Conservation (phyloP, 2,888 invertebrate species). For the Caenorhabditis doughertyi region DNA sequence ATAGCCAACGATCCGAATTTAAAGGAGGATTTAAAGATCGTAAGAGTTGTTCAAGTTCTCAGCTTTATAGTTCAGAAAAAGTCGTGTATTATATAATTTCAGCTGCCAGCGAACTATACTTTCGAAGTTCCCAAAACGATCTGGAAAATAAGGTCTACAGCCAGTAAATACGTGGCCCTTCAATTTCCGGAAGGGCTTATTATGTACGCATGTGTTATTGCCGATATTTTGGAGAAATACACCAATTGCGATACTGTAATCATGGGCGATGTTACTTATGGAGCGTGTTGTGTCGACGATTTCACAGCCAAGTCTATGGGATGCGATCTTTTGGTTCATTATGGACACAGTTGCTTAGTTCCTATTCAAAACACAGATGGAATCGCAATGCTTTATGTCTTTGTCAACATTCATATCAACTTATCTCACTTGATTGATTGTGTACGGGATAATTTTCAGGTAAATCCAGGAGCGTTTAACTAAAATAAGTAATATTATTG, state of each 20-base stretch:
- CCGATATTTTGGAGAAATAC: slow-evolving; percentile 90
- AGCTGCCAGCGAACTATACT: slow-evolving; percentile 94
- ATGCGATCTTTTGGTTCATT: slow-evolving; percentile 87
- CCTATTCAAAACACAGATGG: slow-evolving; percentile 84
- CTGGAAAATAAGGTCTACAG: slow-evolving; percentile 93
- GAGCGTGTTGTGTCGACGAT: slow-evolving; percentile 99
- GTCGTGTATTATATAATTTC: slow-evolving; percentile 8
- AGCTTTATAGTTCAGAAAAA: not conserved
- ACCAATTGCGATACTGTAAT: slow-evolving; percentile 89
- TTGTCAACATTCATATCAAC: slow-evolving; percentile 98
- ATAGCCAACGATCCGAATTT: slow-evolving; percentile 72
- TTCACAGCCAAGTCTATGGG: slow-evolving; percentile 92
- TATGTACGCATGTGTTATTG: slow-evolving; percentile 93
- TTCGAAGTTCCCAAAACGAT: slow-evolving; percentile 98
- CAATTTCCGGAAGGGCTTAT: slow-evolving; percentile 97
- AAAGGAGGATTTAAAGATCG: slow-evolving; percentile 78
- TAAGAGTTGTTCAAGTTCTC: slow-evolving; percentile 55
- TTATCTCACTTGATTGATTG: slow-evolving; percentile 94
- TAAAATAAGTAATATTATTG: too few relatives aligned
- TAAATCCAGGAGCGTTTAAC: not conserved
- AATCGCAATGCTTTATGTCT: slow-evolving; percentile 95
- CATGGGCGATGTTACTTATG: slow-evolving; percentile 99
- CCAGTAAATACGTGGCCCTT: slow-evolving; percentile 92
- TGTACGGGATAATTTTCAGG: slow-evolving; percentile 85
- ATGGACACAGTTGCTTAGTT: slow-evolving; percentile 94